Base-by-base conservation (phyloP, 2,888 invertebrate species). In the Eupithecia dodoneata region DNA sequence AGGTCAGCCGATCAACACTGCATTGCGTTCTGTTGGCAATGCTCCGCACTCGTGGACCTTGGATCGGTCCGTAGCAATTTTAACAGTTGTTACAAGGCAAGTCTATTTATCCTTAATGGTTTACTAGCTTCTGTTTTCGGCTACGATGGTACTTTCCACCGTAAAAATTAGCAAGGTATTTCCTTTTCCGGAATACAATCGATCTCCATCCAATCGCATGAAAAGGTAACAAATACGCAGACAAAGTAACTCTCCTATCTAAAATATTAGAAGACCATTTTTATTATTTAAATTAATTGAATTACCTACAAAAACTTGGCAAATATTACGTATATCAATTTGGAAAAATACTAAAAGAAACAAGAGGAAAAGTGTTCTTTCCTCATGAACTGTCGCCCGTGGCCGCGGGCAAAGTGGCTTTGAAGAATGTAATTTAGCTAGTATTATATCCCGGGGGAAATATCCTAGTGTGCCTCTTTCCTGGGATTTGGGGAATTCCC, bases 381-480 rank as follows among this genome's bases (percentile, higher is more conserved):
- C 65, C 72, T 59, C 59, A 55, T 71, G 55, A 52, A 71, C n/a
- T 66, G 47, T 7, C 63, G 71, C 15, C 74, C 63, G 15, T 71
- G 63, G 73, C 76, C 72, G 71, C 65, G 65, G 65, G 69, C 76
- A 49, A 55, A 72, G 47, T 71, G 30, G 69, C 65, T 76, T 74
- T 70, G 66, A 70, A 73, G 71, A 79, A 76, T 76, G 79, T 79
- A 74, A 76, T 79, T 79, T 74, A 67, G 72, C 63, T 71, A 71
- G 72, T 74, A 74, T 74, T 72, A 73, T 74, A 69, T 72, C 79
- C 70, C 76, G 30, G 72, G 74, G 76, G 72, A 78, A 79, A 79
- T 76, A 79, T 73, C 74, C 71, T 76, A 74, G 67, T 76, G 74
- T 73, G 76, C 72, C 74, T 70, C 70, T 52, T 70, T 44, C 70